Conservation (phyloP, 92 coral and sea anemone genomes). For the Virgularia gustaviana region DNA sequence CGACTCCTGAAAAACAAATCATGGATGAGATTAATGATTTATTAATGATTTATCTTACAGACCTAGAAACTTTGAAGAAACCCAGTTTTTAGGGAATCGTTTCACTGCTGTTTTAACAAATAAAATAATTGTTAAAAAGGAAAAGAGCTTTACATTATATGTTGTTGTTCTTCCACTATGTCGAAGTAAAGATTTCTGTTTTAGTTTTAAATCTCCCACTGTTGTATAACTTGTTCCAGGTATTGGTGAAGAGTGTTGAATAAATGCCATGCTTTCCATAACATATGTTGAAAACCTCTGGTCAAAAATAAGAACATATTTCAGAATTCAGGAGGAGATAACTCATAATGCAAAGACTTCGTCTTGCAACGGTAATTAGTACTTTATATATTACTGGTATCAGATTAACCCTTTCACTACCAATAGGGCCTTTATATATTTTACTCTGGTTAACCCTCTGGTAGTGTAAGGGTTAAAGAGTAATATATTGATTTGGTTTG, state of each 20-base stretch:
- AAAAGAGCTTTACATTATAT: conserved; percentile 64
- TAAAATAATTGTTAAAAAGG: not conserved
- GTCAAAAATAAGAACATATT: not conserved
- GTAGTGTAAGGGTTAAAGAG: not conserved
- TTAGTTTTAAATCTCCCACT: conserved; percentile 71
- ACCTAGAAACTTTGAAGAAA: no score
- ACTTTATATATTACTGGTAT: no score
- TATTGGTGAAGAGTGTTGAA: conserved; percentile 66
- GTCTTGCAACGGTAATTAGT: no score
- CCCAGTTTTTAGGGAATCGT: no score
- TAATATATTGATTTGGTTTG: not conserved
- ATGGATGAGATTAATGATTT: no score
- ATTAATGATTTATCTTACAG: no score
- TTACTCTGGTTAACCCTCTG: no score
- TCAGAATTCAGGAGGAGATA: not conserved
- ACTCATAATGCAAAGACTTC: not conserved
- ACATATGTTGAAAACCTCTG: conserved; percentile 79
- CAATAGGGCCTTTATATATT: no score
- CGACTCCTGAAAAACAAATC: conserved; percentile 50
- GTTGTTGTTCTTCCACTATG: conserved; percentile 67
- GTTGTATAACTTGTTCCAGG: conserved; percentile 91
- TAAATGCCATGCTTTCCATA: conserved; percentile 89
- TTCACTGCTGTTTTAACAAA: no score
- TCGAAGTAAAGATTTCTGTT: conserved; percentile 73
- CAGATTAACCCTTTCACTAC: no score